Evolutionary conservation across 2,113 vertebrate species (phyloP).

Genomic region (Corydoras maculifer): DNA sequence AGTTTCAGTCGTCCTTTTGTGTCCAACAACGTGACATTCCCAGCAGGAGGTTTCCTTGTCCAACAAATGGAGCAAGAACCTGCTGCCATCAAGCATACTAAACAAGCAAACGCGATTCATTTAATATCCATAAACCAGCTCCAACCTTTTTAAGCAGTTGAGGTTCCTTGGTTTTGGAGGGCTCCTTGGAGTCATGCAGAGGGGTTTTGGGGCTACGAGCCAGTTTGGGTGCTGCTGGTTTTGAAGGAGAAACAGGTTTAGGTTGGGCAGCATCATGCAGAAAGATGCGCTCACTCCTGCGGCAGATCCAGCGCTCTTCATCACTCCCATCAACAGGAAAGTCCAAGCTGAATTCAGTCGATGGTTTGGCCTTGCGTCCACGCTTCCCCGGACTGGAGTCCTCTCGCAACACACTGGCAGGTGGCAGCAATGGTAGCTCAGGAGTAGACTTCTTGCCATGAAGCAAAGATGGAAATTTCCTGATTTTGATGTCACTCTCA

Average conservation of each 20-base stretch:
- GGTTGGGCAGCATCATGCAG: conserved; percentile 77
- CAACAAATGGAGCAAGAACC: conserved; percentile 53
- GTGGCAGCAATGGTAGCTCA: conserved; percentile 63
- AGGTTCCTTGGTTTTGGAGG: conserved; percentile 67
- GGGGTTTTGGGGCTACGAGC: conserved; percentile 67
- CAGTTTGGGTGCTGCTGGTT: conserved; percentile 60
- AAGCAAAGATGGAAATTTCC: conserved; percentile 76
- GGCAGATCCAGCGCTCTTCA: conserved; percentile 85
- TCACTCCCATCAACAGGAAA: conserved; percentile 77
- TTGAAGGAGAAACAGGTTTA: conserved; percentile 53
- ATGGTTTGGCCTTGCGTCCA: conserved; percentile 72
- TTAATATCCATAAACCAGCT: conserved; percentile 28
- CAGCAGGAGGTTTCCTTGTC: conserved; percentile 56
- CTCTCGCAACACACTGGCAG: conserved; percentile 39
- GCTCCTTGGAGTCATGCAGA: conserved; percentile 68
- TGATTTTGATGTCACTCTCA: conserved; percentile 78
- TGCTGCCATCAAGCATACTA: conserved; percentile 43
- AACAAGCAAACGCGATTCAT: conserved; percentile 5
- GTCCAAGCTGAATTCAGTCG: conserved; percentile 77
- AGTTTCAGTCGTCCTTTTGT: conserved; percentile 57
- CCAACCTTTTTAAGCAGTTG: conserved; percentile 64
- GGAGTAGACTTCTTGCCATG: conserved; percentile 78
- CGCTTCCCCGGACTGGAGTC: conserved; percentile 68
- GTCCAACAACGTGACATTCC: conserved; percentile 53
- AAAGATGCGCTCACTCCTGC: conserved; percentile 92